Evolutionary conservation across 2,797 vertebrate genomes (phyloP), one percentile per base, ranked within the genome.

Genomic region (Gila robusta): DNA sequence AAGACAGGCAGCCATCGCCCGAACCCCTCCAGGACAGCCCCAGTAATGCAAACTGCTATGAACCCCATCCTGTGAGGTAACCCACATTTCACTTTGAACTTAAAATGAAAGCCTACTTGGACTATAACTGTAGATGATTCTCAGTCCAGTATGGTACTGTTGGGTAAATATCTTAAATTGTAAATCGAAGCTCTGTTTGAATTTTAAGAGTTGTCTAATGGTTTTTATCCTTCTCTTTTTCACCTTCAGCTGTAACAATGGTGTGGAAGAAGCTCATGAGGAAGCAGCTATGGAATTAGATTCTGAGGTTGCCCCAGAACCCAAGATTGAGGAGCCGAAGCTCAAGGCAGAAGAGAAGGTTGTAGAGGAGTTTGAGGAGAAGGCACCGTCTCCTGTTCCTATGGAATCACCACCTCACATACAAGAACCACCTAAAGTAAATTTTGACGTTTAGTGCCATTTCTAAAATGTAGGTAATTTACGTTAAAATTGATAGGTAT

Each of bases 21-120:
- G 98, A 99, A 87, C 96, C 97, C 21, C 96, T 97, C 79, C 97
- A 98, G 91, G 98, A 99, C 91, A 98, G 95, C 67, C 89, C 97
- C 12, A 97, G 93, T 93, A 96, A 95, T 89, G 92, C 95, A 90
- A 94, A 96, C 89, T 99, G 97, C 86, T 99, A 97, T 41, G 98
- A 99, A 83, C 91, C 95, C 72, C 98, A 98, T 85, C 95, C 97
- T 83, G 98, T 98, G 86, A 95, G 95, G 98, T 99, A 93, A 47
- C 92, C 12, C n/a, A 70, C 69, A 56, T 59, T 69, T 77, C 28
- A 47, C 19, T 32, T 23, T 56, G 4, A 74, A 16, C 41, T 37
- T 12, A 19, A 54, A 76, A 56, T 16, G 14, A 59, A 56, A 39
- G 21, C 32, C n/a, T 64, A 19, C 37, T 78, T 78, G 21, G 54